phyloP scores from a whole-genome alignment of 2,797 vertebrate genomes.

The Hemitrygon akajei region DNA sequence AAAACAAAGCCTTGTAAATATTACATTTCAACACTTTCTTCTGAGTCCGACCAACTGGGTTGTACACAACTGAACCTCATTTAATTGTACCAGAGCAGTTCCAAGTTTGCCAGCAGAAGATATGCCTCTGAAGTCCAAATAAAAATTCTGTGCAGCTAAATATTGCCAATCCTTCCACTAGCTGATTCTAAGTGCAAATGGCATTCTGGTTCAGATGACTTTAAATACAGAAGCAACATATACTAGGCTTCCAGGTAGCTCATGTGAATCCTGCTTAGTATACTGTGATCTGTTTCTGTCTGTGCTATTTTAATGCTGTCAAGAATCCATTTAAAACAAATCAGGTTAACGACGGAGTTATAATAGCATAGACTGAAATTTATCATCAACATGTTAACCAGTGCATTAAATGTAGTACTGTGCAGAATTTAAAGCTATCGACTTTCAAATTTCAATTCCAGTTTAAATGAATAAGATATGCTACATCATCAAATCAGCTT shows the following conservation, averaged over 20 bases:
- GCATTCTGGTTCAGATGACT: background rate
- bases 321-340: constrained; percentile 5
- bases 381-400: background rate
- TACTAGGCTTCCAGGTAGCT: background rate
- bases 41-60: background rate
- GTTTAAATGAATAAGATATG: background rate
- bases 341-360: background rate
- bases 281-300: background rate
- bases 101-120: background rate
- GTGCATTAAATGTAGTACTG: background rate
- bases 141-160: background rate
- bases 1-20: background rate
- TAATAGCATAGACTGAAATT: background rate
- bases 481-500: background rate
- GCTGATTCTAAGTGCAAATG: background rate
- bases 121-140: constrained; percentile 14
- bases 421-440: background rate
- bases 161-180: background rate
- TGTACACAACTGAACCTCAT: background rate
- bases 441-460: background rate
- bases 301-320: background rate
- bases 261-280: background rate
- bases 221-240: background rate
- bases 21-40: background rate
- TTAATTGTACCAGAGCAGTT: background rate